These are phyloP conservation scores for Lepisosteus oculatus DNA, from an alignment of 2,113 vertebrate species.

Conservation along the genomic window DNA sequence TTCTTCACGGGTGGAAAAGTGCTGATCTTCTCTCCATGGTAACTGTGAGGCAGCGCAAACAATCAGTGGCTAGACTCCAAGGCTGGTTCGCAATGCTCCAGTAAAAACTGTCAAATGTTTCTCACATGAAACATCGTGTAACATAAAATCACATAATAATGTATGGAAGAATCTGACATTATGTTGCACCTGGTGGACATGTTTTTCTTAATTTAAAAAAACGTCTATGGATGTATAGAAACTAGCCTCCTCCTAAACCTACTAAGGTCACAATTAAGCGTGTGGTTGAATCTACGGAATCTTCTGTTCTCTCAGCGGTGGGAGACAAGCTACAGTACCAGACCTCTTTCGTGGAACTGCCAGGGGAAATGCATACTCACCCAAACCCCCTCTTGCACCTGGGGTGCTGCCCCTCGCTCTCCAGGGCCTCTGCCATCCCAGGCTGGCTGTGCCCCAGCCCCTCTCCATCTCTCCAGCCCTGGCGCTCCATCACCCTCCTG, in stretches of 20 bases:
- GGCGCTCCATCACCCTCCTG: slow-evolving; percentile 87
- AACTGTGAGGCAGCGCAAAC: slow-evolving; percentile 59
- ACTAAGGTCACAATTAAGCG: no score
- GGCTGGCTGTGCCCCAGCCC: slow-evolving; percentile 78
- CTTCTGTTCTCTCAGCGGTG: no score
- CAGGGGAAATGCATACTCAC: slow-evolving; percentile 56
- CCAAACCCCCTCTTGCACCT: slow-evolving; percentile 92
- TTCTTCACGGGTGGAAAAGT: slow-evolving; percentile 68
- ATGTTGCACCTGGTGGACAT: background rate
- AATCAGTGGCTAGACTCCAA: background rate
- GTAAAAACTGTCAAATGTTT: background rate
- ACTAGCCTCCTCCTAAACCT: no score
- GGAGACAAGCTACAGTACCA: no score
- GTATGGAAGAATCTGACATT: no score
- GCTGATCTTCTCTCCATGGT: slow-evolving; percentile 89
- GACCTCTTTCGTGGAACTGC: background rate
- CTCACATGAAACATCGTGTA: no score
- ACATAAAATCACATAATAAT: background rate
- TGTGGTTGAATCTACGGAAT: no score
- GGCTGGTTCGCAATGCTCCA: background rate
- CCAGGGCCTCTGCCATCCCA: slow-evolving; percentile 83
- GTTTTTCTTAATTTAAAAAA: background rate
- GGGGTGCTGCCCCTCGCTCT: slow-evolving; percentile 87
- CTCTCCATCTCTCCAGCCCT: slow-evolving; percentile 89
- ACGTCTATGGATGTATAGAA: no score